Evolutionary conservation across 2,797 vertebrate species (phyloP).

Genomic region (Protosalanx chinensis): DNA sequence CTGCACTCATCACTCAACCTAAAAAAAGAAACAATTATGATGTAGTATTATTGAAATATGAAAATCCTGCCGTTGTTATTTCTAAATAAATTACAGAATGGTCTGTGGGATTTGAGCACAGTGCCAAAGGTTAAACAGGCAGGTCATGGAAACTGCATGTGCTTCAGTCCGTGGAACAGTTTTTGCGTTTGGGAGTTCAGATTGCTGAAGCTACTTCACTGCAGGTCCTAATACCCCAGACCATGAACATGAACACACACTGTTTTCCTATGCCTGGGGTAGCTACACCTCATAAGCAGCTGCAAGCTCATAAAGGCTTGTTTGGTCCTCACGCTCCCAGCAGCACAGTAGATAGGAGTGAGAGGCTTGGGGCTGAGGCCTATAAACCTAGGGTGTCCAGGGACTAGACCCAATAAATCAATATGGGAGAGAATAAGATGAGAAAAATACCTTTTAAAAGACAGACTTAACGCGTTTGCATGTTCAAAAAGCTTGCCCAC

Average conservation of each 20-base stretch:
- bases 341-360: slow-evolving; percentile 54
- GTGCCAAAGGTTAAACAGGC: background rate
- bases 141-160: background rate
- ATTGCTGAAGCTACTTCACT: background rate
- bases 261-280: slow-evolving; percentile 17
- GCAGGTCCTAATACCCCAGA: background rate
- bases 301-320: slow-evolving; percentile 27
- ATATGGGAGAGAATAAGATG: slow-evolving; percentile 56
- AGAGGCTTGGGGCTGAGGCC: slow-evolving; percentile 39
- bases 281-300: slow-evolving; percentile 18
- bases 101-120: background rate
- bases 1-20: slow-evolving; percentile 32
- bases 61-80: background rate
- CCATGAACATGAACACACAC: slow-evolving; percentile 2
- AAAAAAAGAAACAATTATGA: background rate
- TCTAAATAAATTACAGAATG: background rate
- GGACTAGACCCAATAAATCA: slow-evolving; percentile 67
- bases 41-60: background rate
- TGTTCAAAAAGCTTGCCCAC: slow-evolving; percentile 14
- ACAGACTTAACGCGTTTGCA: slow-evolving; percentile 35
- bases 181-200: too few relatives aligned
- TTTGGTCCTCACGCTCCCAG: slow-evolving; percentile 48
- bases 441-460: slow-evolving; percentile 46
- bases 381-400: slow-evolving; percentile 47
- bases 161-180: background rate